These are phyloP conservation scores for Apotomis betuletana DNA, from an alignment of 2,888 invertebrate genomes.

Conservation along the genomic window DNA sequence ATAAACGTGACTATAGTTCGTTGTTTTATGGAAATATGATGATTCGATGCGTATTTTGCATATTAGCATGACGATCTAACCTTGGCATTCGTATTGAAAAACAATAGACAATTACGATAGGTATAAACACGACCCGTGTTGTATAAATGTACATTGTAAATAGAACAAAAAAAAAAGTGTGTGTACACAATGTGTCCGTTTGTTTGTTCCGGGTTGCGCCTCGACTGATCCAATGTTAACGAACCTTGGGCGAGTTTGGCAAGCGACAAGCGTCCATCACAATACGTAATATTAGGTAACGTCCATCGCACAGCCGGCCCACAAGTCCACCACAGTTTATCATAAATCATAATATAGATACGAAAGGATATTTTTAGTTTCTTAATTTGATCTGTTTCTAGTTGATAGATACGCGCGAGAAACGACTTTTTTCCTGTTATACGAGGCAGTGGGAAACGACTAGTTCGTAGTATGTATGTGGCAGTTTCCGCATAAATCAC, in stretches of 20 bases:
- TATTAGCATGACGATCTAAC: background rate
- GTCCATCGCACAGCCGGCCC: constrained; percentile 13
- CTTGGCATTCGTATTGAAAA: constrained; percentile 15
- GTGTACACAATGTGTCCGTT: constrained; percentile 22
- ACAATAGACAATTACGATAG: constrained; percentile 4
- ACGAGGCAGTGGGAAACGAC: background rate
- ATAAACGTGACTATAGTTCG: constrained; percentile 34
- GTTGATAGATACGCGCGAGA: background rate
- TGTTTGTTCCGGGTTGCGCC: constrained; percentile 37
- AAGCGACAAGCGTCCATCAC: constrained; percentile 25
- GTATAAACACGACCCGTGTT: background rate
- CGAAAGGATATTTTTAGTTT: constrained; percentile 1
- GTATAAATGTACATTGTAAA: constrained; percentile 19
- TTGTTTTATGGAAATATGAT: constrained; percentile 40
- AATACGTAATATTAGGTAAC: constrained; percentile 6
- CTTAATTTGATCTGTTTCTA: background rate
- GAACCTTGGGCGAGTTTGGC: constrained; percentile 39
- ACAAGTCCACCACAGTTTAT: background rate
- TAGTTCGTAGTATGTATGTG: constrained; percentile 19
- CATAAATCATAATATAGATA: constrained; percentile 1
- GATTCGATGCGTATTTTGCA: constrained; percentile 20
- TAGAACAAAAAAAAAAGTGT: constrained; percentile 30
- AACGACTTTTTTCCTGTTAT: background rate
- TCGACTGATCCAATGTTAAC: constrained; percentile 34
- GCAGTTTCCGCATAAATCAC: constrained; percentile 37